Evolutionary conservation across 2,888 invertebrate species (phyloP), one percentile per base, ranked within the genome.

Genomic region (Strigamia crassipes): DNA sequence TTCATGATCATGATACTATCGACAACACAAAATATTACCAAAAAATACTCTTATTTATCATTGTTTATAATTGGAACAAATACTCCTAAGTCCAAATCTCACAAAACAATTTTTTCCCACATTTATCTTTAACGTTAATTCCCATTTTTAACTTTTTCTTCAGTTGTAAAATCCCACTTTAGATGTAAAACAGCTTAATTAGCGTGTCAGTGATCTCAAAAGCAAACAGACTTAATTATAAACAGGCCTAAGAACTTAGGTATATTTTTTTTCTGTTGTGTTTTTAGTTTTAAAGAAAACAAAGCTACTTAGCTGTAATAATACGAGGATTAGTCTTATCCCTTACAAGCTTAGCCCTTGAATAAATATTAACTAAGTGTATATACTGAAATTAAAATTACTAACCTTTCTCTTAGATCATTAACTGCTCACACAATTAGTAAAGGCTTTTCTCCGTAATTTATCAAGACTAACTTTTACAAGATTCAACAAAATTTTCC

Each of bases 111-210:
- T 18, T 6, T n/a, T 9, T 18, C 56, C 18, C 46, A 18, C 21
- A 56, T 56, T 56, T 56, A n/a, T 56, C 18, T 18, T 21, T 6
- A 15, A 73, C 9, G 27, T 31, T 73, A 73, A 73, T 31, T 31
- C 73, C 38, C 27, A 31, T 27, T 31, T 73, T 73, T 27, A 73
- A 73, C 31, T 31, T 27, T 73, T 73, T 73, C 73, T 73, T 31
- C 23, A n/a, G 18, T 56, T 56, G 18, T 18, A 9, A 56, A 51
- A 56, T 56, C 31, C 73, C 27, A 23, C 27, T 73, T 31, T 73
- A 73, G n/a, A 73, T 31, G 73, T 73, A 73, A 31, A 73, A 73
- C 73, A 31, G 73, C 73, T 73, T 73, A 73, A 73, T 73, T 73
- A 73, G 73, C 73, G 0, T 73, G 73, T 27, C 73, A 27, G 23